A percentile compares a stretch with the other conserved stretches of the same genome.
These are phyloP conservation scores for Hirudinaria manillensis DNA, from an alignment of 2,888 invertebrate genomes.

Conservation along the genomic window DNA sequence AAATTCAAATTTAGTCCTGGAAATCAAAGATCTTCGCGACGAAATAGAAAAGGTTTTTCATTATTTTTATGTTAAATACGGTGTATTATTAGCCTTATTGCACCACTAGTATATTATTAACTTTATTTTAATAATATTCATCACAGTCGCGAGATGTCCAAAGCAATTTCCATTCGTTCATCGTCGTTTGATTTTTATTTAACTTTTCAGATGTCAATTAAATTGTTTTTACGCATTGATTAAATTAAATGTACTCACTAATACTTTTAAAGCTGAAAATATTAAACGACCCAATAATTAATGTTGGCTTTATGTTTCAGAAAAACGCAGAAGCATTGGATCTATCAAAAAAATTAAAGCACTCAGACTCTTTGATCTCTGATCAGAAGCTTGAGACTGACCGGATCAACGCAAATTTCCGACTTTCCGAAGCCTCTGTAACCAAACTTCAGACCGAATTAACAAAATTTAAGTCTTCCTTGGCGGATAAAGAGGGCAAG, in stretches of 20 bases:
- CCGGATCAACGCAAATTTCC: not conserved
- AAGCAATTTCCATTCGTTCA: not conserved
- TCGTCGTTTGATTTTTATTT: not conserved
- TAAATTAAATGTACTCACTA: not conserved
- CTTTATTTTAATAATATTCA: not conserved
- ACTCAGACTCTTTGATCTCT: not conserved
- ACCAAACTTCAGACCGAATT: slow-evolving; percentile 3
- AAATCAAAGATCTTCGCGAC: slow-evolving; percentile 26
- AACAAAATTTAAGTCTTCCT: slow-evolving; percentile 1
- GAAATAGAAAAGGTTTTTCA: slow-evolving; percentile 21
- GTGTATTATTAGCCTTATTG: too few relatives aligned
- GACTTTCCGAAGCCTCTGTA: not conserved
- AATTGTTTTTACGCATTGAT: not conserved
- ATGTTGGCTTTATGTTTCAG: not conserved
- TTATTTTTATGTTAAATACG: not conserved
- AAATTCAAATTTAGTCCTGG: not conserved
- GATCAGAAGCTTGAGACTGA: slow-evolving; percentile 10
- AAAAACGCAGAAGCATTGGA: slow-evolving; percentile 11
- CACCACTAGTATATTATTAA: too few relatives aligned
- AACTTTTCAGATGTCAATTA: not conserved
- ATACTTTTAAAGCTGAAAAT: not conserved
- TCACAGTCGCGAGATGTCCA: not conserved
- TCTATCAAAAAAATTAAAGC: slow-evolving; percentile 13
- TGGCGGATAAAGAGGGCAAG: not conserved
- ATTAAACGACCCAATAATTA: not conserved